Percentiles rank a stretch among this genome's conserved stretches.
Evolutionary conservation across 2,888 invertebrate species (phyloP).

Genomic region (Caenorhabditis sp.): DNA sequence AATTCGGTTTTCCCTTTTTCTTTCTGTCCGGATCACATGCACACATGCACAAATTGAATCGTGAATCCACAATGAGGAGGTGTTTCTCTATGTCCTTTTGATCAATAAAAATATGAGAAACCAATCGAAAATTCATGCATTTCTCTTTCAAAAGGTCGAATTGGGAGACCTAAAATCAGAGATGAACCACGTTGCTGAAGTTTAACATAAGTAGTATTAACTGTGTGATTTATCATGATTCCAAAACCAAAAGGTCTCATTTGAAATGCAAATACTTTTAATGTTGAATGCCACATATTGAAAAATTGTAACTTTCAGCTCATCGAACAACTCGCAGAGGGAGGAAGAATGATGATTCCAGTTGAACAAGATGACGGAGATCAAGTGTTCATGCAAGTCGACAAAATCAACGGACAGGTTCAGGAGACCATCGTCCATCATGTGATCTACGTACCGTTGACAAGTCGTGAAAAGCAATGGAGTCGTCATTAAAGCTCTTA

Average conservation of each 20-base stretch:
- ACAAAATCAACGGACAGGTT: constrained; percentile 90
- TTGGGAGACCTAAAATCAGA: background rate
- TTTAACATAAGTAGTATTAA: constrained; percentile 40
- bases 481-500: constrained; percentile 3
- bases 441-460: constrained; percentile 97
- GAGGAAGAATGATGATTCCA: constrained; percentile 89
- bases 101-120: constrained; percentile 24
- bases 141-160: constrained; percentile 1
- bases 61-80: constrained; percentile 54
- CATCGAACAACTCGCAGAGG: constrained; percentile 92
- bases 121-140: constrained; percentile 9
- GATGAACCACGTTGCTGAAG: constrained; percentile 14
- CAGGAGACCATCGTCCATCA: constrained; percentile 90
- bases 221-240: constrained; percentile 11
- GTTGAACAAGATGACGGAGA: constrained; percentile 75
- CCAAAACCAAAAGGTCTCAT: constrained; percentile 27
- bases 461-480: constrained; percentile 86
- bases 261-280: constrained; percentile 44
- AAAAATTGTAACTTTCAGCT: too few species aligned
- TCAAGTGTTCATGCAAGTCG: constrained; percentile 89
- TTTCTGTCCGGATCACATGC: constrained; percentile 43
- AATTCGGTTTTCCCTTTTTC: constrained; percentile 40
- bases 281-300: background rate
- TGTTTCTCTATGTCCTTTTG: constrained; percentile 26
- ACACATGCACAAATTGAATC: constrained; percentile 61